A percentile compares a stretch with the other conserved stretches of the same genome.
Conservation (phyloP, 1,140 invertebrate genomes). For the Zelostemma sp. region DNA sequence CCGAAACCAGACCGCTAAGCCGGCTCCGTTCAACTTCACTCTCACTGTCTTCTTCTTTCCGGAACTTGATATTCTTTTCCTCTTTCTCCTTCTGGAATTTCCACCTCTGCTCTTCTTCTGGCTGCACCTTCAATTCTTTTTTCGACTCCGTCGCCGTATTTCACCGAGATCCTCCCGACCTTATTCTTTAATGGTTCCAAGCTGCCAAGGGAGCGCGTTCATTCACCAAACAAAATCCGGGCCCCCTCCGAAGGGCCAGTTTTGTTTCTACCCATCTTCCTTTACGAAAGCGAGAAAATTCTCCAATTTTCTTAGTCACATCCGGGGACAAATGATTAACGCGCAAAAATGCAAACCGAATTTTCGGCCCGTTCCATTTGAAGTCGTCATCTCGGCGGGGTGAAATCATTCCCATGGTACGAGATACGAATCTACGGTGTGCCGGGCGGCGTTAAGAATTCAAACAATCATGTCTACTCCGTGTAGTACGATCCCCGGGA, state of each 20-base stretch:
- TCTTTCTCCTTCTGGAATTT: constrained; percentile 19
- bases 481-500: background rate
- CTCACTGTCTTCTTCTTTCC: constrained; percentile 26
- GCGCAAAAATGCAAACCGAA: too few relatives aligned
- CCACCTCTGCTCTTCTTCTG: constrained; percentile 13
- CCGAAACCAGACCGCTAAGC: constrained; percentile 49
- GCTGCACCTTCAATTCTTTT: background rate
- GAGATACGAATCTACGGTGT: background rate
- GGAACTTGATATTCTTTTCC: constrained; percentile 18
- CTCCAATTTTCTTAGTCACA: background rate
- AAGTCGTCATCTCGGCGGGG: background rate
- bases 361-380: background rate
- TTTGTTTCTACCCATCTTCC: background rate
- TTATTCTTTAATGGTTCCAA: background rate
- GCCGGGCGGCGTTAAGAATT: constrained; percentile 7
- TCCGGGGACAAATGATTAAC: background rate
- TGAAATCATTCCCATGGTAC: background rate
- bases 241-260: background rate
- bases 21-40: constrained; percentile 28
- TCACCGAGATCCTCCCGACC: background rate
- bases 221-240: background rate
- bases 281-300: background rate
- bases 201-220: background rate
- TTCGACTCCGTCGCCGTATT: background rate
- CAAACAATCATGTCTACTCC: background rate